Conservation (phyloP, 2,797 vertebrate genomes). For the Trachops cirrhosus region DNA sequence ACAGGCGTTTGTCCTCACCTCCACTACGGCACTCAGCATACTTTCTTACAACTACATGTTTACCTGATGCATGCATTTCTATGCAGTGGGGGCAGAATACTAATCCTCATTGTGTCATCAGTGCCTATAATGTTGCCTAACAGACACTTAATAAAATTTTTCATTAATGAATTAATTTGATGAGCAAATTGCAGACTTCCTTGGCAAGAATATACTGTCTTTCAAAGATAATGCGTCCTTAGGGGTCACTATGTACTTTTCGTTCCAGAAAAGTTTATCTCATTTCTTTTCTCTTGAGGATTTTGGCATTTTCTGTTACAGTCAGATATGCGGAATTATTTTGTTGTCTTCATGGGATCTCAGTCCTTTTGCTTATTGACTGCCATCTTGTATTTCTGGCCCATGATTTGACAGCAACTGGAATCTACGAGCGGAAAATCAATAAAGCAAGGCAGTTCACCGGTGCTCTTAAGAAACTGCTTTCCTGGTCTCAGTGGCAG, state of each 20-base stretch:
- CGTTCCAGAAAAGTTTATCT: slow-evolving; percentile 50
- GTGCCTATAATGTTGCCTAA: neutral
- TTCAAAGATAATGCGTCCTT: neutral
- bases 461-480: slow-evolving; percentile 88
- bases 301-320: slow-evolving; percentile 53
- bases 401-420: slow-evolving; percentile 91
- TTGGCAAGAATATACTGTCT: neutral
- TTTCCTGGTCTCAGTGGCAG: slow-evolving; percentile 89
- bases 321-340: slow-evolving; percentile 67
- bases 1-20: neutral
- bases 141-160: neutral
- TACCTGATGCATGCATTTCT: neutral
- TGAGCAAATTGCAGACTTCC: slow-evolving; percentile 3
- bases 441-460: slow-evolving; percentile 89
- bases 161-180: slow-evolving; percentile 41
- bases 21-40: neutral
- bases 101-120: neutral
- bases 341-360: slow-evolving; percentile 83
- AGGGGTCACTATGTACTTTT: neutral
- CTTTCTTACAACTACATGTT: neutral
- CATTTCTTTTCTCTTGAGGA: slow-evolving; percentile 62
- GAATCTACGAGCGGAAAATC: slow-evolving; percentile 91
- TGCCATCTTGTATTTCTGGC: slow-evolving; percentile 93
- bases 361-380: slow-evolving; percentile 87
- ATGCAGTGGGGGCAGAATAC: neutral